phyloP scores from a whole-genome alignment of 1,140 invertebrate species.

The Idris sp. region DNA sequence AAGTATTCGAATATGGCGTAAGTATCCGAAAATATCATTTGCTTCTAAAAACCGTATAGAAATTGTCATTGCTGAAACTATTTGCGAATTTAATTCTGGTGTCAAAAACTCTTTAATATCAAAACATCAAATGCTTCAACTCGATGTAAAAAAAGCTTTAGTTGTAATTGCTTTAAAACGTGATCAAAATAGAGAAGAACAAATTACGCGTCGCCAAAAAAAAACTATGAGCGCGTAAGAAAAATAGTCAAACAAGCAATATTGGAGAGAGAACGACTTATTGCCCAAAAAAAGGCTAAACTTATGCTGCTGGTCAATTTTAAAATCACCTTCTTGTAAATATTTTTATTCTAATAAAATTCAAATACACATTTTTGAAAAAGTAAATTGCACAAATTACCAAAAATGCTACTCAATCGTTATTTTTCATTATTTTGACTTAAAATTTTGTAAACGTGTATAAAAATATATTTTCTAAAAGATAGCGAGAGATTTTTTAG shows the following conservation, averaged over 20 bases:
- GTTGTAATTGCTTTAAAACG: conserved; percentile 2
- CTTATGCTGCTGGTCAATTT: conserved; percentile 7
- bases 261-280: conserved; percentile 5
- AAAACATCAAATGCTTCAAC: conserved; percentile 9
- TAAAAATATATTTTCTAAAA: too few relatives aligned
- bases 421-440: too few relatives aligned
- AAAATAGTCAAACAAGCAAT: conserved; percentile 4
- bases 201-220: conserved; percentile 2
- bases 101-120: not conserved
- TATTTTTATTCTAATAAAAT: too few relatives aligned
- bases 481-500: too few relatives aligned
- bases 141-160: conserved; percentile 10
- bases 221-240: conserved; percentile 3
- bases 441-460: too few relatives aligned
- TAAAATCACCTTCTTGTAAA: too few relatives aligned
- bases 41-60: conserved; percentile 35
- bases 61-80: conserved; percentile 37
- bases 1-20: conserved; percentile 48
- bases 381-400: too few relatives aligned
- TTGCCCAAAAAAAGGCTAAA: conserved; percentile 2
- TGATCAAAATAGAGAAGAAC: conserved; percentile 2
- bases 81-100: conserved; percentile 30
- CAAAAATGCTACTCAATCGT: too few relatives aligned
- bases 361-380: too few relatives aligned
- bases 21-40: conserved; percentile 54